Percentiles rank a stretch among this genome's conserved stretches.
phyloP scores from a whole-genome alignment of 2,888 invertebrate genomes.

The Sminthurides aquaticus region DNA sequence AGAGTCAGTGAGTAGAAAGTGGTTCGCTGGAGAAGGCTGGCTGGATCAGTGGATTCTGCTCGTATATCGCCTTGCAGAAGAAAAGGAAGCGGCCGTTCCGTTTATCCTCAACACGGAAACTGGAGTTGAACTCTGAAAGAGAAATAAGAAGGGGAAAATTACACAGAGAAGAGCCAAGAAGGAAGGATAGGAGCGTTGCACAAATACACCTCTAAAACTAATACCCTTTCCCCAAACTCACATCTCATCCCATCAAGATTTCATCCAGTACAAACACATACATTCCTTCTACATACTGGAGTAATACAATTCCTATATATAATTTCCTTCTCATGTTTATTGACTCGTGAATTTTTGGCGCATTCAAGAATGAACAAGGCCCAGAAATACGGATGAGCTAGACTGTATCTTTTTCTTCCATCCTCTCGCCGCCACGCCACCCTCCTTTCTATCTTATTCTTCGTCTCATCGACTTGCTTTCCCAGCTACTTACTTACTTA shows the following conservation, averaged over 20 bases:
- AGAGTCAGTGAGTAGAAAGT: not conserved
- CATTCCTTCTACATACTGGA: not conserved
- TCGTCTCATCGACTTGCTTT: too few species aligned
- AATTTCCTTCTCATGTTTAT: not conserved
- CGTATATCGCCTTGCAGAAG: not conserved
- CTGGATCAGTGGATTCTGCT: not conserved
- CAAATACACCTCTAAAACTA: not conserved
- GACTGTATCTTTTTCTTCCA: not conserved
- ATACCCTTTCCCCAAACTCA: not conserved
- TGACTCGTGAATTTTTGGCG: conserved; percentile 1
- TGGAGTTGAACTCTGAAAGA: not conserved
- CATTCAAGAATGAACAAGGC: not conserved
- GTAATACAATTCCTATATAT: not conserved
- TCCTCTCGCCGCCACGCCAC: too few species aligned
- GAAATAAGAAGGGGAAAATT: not conserved
- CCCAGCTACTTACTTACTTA: not conserved
- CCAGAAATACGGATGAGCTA: not conserved
- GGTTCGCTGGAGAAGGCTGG: not conserved
- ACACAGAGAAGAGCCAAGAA: not conserved
- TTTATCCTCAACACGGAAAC: not conserved
- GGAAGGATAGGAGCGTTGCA: too few species aligned
- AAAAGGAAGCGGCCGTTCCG: too few species aligned
- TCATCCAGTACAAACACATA: not conserved
- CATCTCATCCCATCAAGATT: conserved; percentile 6
- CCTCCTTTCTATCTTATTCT: too few species aligned